Percentiles rank a stretch among this genome's conserved stretches.
Evolutionary conservation across 2,888 invertebrate genomes (phyloP).

Genomic region (Tortrix viridana): DNA sequence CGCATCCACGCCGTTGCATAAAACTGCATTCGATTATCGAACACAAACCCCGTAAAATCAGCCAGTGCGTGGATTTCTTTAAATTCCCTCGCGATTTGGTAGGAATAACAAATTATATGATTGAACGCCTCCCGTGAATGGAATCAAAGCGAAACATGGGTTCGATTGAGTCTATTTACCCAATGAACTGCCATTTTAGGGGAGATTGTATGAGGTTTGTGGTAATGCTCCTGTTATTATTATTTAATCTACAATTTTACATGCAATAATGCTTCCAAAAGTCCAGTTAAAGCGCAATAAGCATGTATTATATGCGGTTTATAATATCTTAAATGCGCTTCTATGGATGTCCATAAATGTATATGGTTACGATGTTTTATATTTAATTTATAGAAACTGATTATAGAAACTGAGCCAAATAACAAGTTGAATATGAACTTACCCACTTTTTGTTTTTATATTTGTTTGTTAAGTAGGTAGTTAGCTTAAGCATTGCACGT

Average conservation of each 20-base stretch:
- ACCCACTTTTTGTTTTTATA: no score
- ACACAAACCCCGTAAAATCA: conserved; percentile 56
- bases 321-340: background rate
- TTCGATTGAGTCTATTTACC: conserved; percentile 60
- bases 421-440: no score
- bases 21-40: conserved; percentile 67
- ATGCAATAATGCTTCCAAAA: background rate
- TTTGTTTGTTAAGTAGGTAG: no score
- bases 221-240: conserved; percentile 30
- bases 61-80: conserved; percentile 51
- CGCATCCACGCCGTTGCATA: conserved; percentile 77
- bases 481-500: no score
- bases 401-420: no score
- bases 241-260: conserved; percentile 24
- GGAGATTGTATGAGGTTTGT: conserved; percentile 50
- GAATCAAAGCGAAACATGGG: conserved; percentile 47
- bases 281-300: background rate
- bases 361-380: no score
- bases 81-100: conserved; percentile 58
- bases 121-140: conserved; percentile 78
- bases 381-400: no score
- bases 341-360: no score
- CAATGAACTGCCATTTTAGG: conserved; percentile 66
- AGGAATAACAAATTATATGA: conserved; percentile 68
- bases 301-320: no score